Evolutionary conservation across 2,113 vertebrate species (phyloP).

Genomic region (Mesoclemmys tuberculata): DNA sequence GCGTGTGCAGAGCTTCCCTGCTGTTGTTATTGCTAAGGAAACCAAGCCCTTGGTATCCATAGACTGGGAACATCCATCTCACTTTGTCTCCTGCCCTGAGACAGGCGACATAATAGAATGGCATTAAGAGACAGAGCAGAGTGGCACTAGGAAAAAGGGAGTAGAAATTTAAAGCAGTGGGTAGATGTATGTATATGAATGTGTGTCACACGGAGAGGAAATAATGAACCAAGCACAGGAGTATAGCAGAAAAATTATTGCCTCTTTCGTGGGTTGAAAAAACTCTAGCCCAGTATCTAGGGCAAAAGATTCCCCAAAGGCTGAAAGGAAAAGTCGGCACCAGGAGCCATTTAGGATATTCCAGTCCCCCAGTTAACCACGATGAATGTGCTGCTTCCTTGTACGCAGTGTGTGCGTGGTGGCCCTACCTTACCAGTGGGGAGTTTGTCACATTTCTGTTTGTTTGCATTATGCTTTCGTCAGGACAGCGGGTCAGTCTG

Average conservation of each 20-base stretch:
- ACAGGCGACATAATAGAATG: neutral
- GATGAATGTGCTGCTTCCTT: neutral
- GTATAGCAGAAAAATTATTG: neutral
- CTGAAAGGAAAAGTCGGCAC: neutral
- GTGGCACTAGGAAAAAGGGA: accelerated
- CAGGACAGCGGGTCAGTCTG: accelerated
- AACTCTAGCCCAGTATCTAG: neutral
- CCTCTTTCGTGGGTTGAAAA: neutral
- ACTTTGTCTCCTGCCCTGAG: neutral
- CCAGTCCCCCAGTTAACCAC: neutral
- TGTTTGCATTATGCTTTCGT: neutral
- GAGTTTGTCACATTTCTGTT: neutral
- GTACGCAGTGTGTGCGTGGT: too few species aligned
- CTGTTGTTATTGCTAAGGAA: accelerated
- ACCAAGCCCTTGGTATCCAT: accelerated
- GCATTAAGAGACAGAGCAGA: accelerated
- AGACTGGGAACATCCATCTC: accelerated
- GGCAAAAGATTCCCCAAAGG: neutral
- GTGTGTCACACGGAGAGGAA: neutral
- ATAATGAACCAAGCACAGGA: neutral
- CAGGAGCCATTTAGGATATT: neutral
- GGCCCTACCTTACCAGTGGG: neutral
- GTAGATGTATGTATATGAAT: accelerated
- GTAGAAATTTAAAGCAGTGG: neutral
- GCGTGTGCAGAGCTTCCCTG: neutral